Evolutionary conservation across 2,797 vertebrate genomes (phyloP).

Genomic region (Lacerta viridis): DNA sequence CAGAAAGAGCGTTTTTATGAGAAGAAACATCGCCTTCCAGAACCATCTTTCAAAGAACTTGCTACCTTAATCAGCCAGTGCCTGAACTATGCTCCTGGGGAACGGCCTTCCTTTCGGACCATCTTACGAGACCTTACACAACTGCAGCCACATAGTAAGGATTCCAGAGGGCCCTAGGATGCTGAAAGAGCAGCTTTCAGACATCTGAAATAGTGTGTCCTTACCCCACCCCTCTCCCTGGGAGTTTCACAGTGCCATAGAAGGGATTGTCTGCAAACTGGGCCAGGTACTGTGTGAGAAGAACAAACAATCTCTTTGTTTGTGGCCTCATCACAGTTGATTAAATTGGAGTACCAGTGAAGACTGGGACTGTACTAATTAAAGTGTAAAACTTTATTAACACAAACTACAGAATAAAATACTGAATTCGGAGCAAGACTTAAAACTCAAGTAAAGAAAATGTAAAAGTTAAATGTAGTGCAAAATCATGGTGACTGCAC

Average conservation of each 20-base stretch:
- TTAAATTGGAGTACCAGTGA: not conserved
- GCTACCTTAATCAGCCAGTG: conserved; percentile 90
- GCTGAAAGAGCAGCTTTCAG: not conserved
- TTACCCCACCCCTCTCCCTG: too few species aligned
- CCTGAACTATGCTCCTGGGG: conserved; percentile 85
- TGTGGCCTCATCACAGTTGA: not conserved
- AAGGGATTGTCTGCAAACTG: not conserved
- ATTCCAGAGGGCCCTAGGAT: not conserved
- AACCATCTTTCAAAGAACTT: conserved; percentile 87
- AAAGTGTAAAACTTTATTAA: not conserved
- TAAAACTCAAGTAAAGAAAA: not conserved
- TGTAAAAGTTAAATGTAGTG: not conserved
- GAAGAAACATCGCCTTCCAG: conserved; percentile 84
- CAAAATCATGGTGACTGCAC: not conserved
- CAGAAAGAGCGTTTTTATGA: conserved; percentile 95
- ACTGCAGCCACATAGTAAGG: conserved; percentile 87
- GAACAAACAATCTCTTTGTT: not conserved
- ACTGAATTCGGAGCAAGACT: not conserved
- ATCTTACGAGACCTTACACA: conserved; percentile 90
- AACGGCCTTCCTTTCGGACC: conserved; percentile 89
- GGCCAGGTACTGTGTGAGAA: not conserved
- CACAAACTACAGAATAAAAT: not conserved
- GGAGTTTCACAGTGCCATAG: not conserved
- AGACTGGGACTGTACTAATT: not conserved
- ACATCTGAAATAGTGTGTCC: not conserved